These are phyloP conservation scores for Apeltes quadracus DNA, from an alignment of 2,113 vertebrate genomes.

Conservation along the genomic window DNA sequence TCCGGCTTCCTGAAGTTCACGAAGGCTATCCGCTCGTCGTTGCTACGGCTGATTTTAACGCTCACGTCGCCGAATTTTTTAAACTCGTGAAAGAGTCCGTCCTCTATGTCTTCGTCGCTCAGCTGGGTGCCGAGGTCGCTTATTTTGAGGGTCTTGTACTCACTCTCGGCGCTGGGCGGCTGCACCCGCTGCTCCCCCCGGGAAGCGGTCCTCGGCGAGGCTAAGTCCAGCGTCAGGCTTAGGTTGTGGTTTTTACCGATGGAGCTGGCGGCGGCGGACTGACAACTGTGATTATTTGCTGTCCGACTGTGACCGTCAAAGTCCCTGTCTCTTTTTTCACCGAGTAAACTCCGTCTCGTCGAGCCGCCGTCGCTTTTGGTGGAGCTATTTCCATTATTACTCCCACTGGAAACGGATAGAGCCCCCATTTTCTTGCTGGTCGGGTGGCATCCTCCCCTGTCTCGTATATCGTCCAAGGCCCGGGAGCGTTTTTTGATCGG, in stretches of 20 bases:
- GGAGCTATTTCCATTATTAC: conserved; percentile 84
- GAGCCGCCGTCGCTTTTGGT: conserved; percentile 84
- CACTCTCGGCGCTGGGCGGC: conserved; percentile 78
- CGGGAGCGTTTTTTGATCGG: conserved; percentile 95
- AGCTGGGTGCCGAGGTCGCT: conserved; percentile 94
- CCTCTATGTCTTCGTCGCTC: conserved; percentile 95
- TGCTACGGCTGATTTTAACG: conserved; percentile 92
- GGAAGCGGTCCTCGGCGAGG: conserved; percentile 69
- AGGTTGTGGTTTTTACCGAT: conserved; percentile 83
- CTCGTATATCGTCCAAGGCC: conserved; percentile 88
- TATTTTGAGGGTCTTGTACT: conserved; percentile 97
- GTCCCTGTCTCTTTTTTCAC: conserved; percentile 87
- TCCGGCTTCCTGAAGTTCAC: conserved; percentile 94
- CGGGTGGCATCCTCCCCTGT: conserved; percentile 87
- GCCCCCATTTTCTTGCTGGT: conserved; percentile 91
- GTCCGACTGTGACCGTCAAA: conserved; percentile 84
- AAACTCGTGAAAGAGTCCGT: conserved; percentile 97
- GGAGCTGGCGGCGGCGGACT: conserved; percentile 76
- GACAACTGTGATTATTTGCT: conserved; percentile 83
- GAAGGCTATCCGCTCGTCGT: conserved; percentile 93
- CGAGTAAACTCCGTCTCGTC: conserved; percentile 84
- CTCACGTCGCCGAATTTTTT: conserved; percentile 97
- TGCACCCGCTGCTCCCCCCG: conserved; percentile 78
- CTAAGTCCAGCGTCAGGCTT: conserved; percentile 76
- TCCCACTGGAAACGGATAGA: conserved; percentile 79